A percentile compares a stretch with the other conserved stretches of the same genome.
Evolutionary conservation across 2,888 invertebrate genomes (phyloP).

Genomic region (Hirtodrosophila alboralis): DNA sequence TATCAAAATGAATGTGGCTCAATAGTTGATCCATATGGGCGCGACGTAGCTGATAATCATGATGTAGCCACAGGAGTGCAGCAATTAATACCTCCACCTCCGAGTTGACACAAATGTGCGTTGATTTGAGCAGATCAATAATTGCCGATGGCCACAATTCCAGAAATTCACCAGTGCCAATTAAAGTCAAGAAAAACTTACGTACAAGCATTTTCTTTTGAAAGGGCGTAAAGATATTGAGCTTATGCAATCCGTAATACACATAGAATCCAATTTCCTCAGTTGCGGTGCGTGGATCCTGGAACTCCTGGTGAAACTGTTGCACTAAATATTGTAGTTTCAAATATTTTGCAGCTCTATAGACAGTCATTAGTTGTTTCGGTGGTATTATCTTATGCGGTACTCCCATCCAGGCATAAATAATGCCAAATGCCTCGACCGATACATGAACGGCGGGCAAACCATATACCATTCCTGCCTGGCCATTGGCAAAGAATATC

Average conservation of each 20-base stretch:
- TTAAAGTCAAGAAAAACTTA: conserved; percentile 37
- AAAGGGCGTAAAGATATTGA: conserved; percentile 7
- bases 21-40: conserved; percentile 6
- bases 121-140: conserved; percentile 22
- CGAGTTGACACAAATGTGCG: conserved; percentile 37
- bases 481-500: conserved; percentile 16
- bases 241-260: conserved; percentile 15
- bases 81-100: conserved; percentile 45
- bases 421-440: conserved; percentile 10
- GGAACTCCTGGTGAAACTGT: conserved; percentile 25
- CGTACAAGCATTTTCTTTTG: conserved; percentile 18
- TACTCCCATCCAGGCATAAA: conserved; percentile 41
- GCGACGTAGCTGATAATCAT: conserved; percentile 19
- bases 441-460: conserved; percentile 22
- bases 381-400: conserved; percentile 26
- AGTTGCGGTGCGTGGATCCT: conserved; percentile 11
- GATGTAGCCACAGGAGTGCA: conserved; percentile 15
- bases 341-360: conserved; percentile 31
- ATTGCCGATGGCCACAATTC: conserved; percentile 17
- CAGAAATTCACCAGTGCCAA: conserved; percentile 18
- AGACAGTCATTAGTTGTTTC: conserved; percentile 21
- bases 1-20: conserved; percentile 17
- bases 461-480: conserved; percentile 16
- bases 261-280: conserved; percentile 48
- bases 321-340: conserved; percentile 16